A percentile compares a stretch with the other conserved stretches of the same genome.
phyloP scores from a whole-genome alignment of 2,888 invertebrate species.

The Stenotaenia linearis region DNA sequence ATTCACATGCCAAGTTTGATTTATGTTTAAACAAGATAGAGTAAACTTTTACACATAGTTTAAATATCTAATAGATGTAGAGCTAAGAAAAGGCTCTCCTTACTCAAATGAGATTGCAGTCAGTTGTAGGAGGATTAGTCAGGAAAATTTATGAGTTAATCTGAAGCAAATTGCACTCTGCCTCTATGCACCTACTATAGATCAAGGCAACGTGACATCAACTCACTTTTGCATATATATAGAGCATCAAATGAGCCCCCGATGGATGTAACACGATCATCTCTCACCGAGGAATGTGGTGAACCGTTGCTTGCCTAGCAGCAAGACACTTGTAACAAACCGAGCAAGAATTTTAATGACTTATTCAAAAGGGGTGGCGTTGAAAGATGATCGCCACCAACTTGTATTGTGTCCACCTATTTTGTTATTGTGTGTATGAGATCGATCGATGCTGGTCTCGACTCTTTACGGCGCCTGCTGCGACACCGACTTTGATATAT shows the following conservation, averaged over 20 bases:
- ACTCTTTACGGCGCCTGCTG: slow-evolving; percentile 5
- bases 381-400: slow-evolving; percentile 3
- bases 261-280: slow-evolving; percentile 26
- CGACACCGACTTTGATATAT: slow-evolving; percentile 2
- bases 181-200: not conserved
- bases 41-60: not conserved
- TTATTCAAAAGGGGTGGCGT: slow-evolving; percentile 14
- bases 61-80: not conserved
- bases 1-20: too few species aligned
- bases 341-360: slow-evolving; percentile 16
- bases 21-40: not conserved
- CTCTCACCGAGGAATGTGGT: slow-evolving; percentile 9
- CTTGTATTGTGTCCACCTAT: slow-evolving; percentile 13
- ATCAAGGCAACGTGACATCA: slow-evolving; percentile 19
- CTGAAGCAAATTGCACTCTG: slow-evolving; percentile 21
- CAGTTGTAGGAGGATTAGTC: not conserved
- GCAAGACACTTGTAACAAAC: slow-evolving; percentile 10
- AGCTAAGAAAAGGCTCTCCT: not conserved
- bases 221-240: slow-evolving; percentile 26
- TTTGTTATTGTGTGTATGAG: not conserved
- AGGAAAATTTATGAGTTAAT: slow-evolving; percentile 13
- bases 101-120: not conserved
- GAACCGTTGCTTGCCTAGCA: slow-evolving; percentile 10
- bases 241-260: slow-evolving; percentile 18
- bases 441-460: not conserved